Conservation (phyloP, 2,113 vertebrate genomes). For the Myrmophylax atrothorax region DNA sequence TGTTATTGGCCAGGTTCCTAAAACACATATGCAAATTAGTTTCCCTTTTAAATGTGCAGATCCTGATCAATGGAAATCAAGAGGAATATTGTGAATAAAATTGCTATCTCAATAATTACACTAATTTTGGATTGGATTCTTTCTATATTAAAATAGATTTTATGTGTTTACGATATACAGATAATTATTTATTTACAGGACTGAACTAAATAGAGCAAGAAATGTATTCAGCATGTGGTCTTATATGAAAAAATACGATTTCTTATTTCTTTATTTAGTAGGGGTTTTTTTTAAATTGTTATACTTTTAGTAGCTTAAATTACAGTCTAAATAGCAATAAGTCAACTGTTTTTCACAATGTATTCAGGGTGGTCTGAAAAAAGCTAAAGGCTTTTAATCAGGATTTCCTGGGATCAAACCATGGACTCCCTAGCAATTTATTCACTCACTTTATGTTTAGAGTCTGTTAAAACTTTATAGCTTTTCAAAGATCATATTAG, state of each 20-base stretch:
- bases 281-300: not conserved
- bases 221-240: conserved; percentile 11
- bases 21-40: not conserved
- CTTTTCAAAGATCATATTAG: conserved; percentile 71
- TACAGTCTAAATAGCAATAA: conserved; percentile 63
- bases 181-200: not conserved
- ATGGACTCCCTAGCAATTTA: conserved; percentile 61
- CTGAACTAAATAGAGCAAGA: not conserved
- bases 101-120: not conserved
- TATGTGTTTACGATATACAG: not conserved
- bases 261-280: conserved; percentile 21
- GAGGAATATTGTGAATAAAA: not conserved
- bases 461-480: conserved; percentile 75
- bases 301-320: conserved; percentile 55
- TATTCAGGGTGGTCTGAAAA: conserved; percentile 74
- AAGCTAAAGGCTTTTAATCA: conserved; percentile 72
- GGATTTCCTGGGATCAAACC: conserved; percentile 79
- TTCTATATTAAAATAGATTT: not conserved
- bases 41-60: not conserved
- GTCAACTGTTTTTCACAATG: conserved; percentile 63
- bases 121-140: not conserved
- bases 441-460: conserved; percentile 61
- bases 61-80: not conserved
- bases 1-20: not conserved
- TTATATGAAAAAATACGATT: conserved; percentile 26